Evolutionary conservation across 2,888 invertebrate genomes (phyloP), one percentile per base, ranked within the genome.

Genomic region (Nysson spinosus): DNA sequence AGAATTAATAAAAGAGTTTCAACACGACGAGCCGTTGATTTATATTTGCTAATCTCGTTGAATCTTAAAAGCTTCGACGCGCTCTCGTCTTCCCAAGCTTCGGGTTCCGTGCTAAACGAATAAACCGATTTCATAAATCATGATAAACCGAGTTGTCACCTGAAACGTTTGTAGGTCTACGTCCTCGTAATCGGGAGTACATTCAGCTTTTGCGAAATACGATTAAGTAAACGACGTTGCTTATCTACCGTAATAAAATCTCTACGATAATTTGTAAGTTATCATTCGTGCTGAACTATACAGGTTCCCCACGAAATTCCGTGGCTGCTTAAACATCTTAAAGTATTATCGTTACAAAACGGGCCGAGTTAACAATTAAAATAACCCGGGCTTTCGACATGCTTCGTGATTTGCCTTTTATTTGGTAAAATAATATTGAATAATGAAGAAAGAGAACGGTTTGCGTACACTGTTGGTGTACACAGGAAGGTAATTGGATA

Each of bases 401-500:
- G n/a, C n/a, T n/a, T n/a, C n/a, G n/a, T n/a, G n/a, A n/a, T n/a
- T n/a, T n/a, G n/a, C n/a, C n/a, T n/a, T n/a, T n/a, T n/a, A n/a
- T n/a, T n/a, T n/a, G n/a, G n/a, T n/a, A n/a, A n/a, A n/a, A n/a
- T n/a, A n/a, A n/a, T n/a, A 11, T 7, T 19, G 4, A 22, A 16
- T 34, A 11, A 14, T 2, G 16, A 20, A 57, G 39, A 42, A 39
- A 51, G 46, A 51, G 56, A 20, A 6, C 30, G 44, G 55, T 39
- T 52, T 46, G 49, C 46, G 42, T 55, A 37, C 34, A 26, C 55
- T 57, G 56, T 32, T n/a, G 49, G 34, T 37, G 43, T 56, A 43
- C 56, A 37, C 52, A 47, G 60, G 51, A 35, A 58, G 42, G 73
- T 77, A 75, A 78, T 68, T 69, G 58, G 75, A 75, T 70, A 72